Percentiles rank a stretch among this genome's conserved stretches.
Evolutionary conservation across 2,113 vertebrate genomes (phyloP).

Genomic region (Daubentonia madagascariensis): DNA sequence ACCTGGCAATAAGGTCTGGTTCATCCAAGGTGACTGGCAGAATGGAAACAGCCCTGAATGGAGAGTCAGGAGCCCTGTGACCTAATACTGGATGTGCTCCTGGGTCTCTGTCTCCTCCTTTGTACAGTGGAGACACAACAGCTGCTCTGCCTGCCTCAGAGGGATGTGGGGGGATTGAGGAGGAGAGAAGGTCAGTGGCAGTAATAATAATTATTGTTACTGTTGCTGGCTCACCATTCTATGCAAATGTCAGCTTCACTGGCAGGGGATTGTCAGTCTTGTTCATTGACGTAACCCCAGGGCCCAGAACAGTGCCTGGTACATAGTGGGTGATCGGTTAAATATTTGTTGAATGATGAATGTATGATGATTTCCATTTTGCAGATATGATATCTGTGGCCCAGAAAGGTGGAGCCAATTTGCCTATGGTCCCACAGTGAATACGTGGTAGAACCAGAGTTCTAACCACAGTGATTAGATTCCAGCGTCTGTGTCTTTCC

Average conservation of each 20-base stretch:
- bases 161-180: neutral
- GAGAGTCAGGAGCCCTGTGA: neutral
- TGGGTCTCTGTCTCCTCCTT: neutral
- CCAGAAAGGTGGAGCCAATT: neutral
- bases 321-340: neutral
- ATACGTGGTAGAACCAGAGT: rapidly evolving
- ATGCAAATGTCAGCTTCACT: neutral
- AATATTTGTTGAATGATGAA: neutral
- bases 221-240: neutral
- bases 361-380: neutral
- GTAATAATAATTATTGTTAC: no score
- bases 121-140: neutral
- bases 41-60: neutral
- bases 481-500: rapidly evolving
- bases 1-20: neutral
- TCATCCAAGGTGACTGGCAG: neutral
- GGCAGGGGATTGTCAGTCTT: neutral
- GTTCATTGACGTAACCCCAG: neutral
- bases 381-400: no score
- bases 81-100: no score
- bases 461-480: neutral
- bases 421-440: neutral
- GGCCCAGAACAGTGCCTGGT: neutral
- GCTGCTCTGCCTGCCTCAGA: neutral
- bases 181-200: no score